Evolutionary conservation across 2,113 vertebrate species (phyloP), one percentile per base, ranked within the genome.

Genomic region (Galbula dea): DNA sequence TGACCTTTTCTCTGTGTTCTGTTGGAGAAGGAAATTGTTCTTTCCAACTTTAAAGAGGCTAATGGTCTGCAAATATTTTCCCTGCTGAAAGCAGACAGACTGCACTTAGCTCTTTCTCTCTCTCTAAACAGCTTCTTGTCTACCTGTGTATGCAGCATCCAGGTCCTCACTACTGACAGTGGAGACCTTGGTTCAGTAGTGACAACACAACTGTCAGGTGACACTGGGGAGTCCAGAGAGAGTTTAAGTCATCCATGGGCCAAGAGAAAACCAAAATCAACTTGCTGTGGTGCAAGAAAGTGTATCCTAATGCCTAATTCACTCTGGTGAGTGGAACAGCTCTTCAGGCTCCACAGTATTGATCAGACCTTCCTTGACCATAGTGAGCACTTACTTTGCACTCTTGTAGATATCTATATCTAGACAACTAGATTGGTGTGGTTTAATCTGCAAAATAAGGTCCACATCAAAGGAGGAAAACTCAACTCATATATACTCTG

Each of bases 101-200:
- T 74, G 21, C 23, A 10, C 10, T 78, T 84, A n/a, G n/a, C n/a
- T n/a, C n/a, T n/a, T n/a, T n/a, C n/a, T 17, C 4, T 72, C 6
- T 39, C 4, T 37, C 15, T 18, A n/a, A 73, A 69, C 10, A 84
- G 14, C 21, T 43, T 5, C 73, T 71, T 46, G 10, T 29, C 46
- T 7, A 8, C 37, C 8, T n/a, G 17, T 6, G 29, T 49, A 6
- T 0, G 0, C 9, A 20, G 6, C 49, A 72, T 32, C 22, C 55
- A 36, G 36, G 7, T 15, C 36, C 20, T 36, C 51, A 3, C 7
- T 36, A 27, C 55, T 36, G 51, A 37, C 21, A 37, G 39, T 30
- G 54, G 14, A 72, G 18, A 67, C 19, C 16, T 61, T 76, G 62
- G 22, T 11, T 32, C 30, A 21, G 37, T 1, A 36, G 23, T 27